Base-by-base conservation (phyloP, 1,140 invertebrate species). In the Drosophila neocordata region DNA sequence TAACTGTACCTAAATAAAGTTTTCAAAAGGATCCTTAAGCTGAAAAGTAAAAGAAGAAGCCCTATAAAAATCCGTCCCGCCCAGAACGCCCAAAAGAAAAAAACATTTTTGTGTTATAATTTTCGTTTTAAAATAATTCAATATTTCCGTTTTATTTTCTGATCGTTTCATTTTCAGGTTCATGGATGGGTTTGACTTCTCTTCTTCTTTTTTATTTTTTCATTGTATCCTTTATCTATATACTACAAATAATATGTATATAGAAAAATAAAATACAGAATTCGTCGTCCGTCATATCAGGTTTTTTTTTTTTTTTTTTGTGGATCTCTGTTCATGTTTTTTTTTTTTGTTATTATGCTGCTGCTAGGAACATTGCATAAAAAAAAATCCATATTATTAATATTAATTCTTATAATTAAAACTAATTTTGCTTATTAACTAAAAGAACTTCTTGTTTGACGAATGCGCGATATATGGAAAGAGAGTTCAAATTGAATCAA, bases 251-350 rank as follows among this genome's bases (percentile, higher is more conserved):
- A 24, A 27, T 56, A 15, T 59, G 20, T 24, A 18, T 24, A 66
- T 51, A 34, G 66, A 80, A 48, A 18, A 48, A n/a, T 84, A 76
- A 84, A 78, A 85, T 85, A 82, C 74, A 67, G 66, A 34, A 85
- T 81, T 78, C 74, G 73, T 74, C 51, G n/a, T n/a, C n/a, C n/a
- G n/a, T n/a, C n/a, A n/a, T n/a, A n/a, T n/a, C n/a, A n/a, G n/a
- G n/a, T n/a, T n/a, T 24, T 31, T 62, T 18, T 8, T 8, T 8
- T 18, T 8, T 44, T 44, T 6, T 18, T 15, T 7, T 44, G 2
- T 48, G 41, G 3, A 9, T 48, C 15, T 44, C 8, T 18, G 41
- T 48, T 12, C 9, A 35, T 48, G 1, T 35, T 12, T 35, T 2
- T 35, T 11, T 8, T 3, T 48, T 48, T 44, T 44, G 13, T 44